Base-by-base conservation (phyloP, 1,140 invertebrate genomes). In the Luehdorfia chinensis region DNA sequence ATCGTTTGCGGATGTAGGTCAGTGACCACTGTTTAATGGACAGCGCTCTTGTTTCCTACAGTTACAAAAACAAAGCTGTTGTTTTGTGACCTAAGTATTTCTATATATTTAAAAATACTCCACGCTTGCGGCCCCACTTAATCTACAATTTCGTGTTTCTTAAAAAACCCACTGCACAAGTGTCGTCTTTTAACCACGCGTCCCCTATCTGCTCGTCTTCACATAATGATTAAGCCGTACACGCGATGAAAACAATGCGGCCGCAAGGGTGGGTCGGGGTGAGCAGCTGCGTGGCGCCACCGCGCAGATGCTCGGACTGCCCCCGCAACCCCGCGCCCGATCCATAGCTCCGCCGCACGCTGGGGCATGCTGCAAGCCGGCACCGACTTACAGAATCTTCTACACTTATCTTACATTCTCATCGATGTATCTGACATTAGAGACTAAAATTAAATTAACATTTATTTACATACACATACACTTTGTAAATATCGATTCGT, bases 231-330 rank as follows among this genome's bases (percentile, higher is more conserved):
- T 33, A 39, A 33, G 23, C 43, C 34, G 47, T 50, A 21, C 11
- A 25, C 36, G 37, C 37, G 37, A n/a, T 15, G 23, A 9, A 41
- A 41, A 41, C 37, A 41, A 41, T 41, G 37, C 37, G 37, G 37
- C 37, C 14, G 21, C 12, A 23, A 23, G 37, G 37, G 23, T 41
- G 23, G 13, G 21, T n/a, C 27, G 18, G 7, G 12, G 36, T 16
- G 12, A 34, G 47, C 54, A 60, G 59, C 50, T 53, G 55, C 49
- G 55, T 53, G 52, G 41, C 39, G 18, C 59, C 51, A 41, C 27
- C 34, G 55, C 56, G 64, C 64, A 63, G 56, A 63, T 63, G 59
- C 37, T 55, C 36, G 55, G 47, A 53, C 41, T 39, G 21, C 34
- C 25, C 12, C 37, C 37, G 15, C 6, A 2, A 28, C 9, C 36